Conservation (phyloP, 1,140 invertebrate genomes). For the Drosophila quadrilineata region DNA sequence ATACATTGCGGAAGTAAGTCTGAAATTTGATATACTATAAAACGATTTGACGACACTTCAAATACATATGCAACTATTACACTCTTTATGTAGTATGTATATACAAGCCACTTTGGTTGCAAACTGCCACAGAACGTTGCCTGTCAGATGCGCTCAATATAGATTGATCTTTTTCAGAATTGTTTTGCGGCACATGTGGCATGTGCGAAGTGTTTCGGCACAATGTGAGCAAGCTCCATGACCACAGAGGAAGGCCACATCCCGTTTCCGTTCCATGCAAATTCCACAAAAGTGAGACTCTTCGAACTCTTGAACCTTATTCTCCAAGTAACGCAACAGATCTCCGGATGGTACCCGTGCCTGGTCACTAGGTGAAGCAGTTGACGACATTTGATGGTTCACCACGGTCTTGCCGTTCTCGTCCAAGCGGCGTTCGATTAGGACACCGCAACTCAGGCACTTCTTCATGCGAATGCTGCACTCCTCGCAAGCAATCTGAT, state of each 20-base stretch:
- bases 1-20: slow-evolving; percentile 9
- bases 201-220: slow-evolving; percentile 90
- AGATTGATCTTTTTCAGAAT: slow-evolving; percentile 95
- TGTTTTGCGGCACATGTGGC: slow-evolving; percentile 95
- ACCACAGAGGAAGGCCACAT: slow-evolving; percentile 94
- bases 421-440: slow-evolving; percentile 83
- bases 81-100: slow-evolving; percentile 32
- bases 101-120: slow-evolving; percentile 77
- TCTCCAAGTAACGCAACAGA: slow-evolving; percentile 89
- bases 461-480: slow-evolving; percentile 91
- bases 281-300: slow-evolving; percentile 91
- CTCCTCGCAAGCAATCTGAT: slow-evolving; percentile 88
- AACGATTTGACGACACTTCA: neutral
- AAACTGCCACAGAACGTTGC: slow-evolving; percentile 23
- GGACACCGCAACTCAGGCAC: slow-evolving; percentile 87
- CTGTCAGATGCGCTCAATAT: slow-evolving; percentile 82
- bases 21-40: no score
- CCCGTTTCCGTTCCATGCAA: slow-evolving; percentile 89
- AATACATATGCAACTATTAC: slow-evolving; percentile 10
- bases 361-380: slow-evolving; percentile 69
- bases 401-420: slow-evolving; percentile 47
- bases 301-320: slow-evolving; percentile 93
- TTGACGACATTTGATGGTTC: slow-evolving; percentile 41
- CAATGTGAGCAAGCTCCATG: slow-evolving; percentile 93
- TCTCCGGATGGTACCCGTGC: slow-evolving; percentile 83